phyloP scores from a whole-genome alignment of 2,888 invertebrate species.

The Villa cingulata region DNA sequence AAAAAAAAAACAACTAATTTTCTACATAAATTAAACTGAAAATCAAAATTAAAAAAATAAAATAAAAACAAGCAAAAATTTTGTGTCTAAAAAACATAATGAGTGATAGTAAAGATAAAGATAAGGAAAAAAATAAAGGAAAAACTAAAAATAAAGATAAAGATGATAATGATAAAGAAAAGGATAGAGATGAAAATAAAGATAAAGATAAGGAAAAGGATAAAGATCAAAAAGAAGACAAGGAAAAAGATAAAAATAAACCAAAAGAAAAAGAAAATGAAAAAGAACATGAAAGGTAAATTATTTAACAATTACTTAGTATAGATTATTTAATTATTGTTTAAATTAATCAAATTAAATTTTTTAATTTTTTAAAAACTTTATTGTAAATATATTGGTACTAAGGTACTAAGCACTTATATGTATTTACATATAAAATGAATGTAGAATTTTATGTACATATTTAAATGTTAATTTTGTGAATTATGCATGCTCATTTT shows the following conservation, averaged over 20 bases:
- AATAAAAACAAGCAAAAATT: not conserved
- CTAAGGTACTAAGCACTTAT: no score
- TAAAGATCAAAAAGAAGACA: not conserved
- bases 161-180: not conserved
- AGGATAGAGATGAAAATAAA: not conserved
- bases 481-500: no score
- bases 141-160: not conserved
- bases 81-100: constrained; percentile 1
- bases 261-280: not conserved
- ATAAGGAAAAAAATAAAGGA: not conserved
- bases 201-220: constrained; percentile 2
- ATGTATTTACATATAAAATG: no score
- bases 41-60: not conserved
- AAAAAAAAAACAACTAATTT: not conserved
- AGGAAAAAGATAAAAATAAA: constrained; percentile 1
- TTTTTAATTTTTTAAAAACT: no score
- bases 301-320: no score
- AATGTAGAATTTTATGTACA: no score
- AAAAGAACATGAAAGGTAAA: constrained; percentile 5
- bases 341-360: no score
- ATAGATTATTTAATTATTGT: no score
- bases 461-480: no score
- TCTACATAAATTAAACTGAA: not conserved
- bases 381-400: no score
- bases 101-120: constrained; percentile 3